Evolutionary conservation across 2,888 invertebrate species (phyloP), one percentile per base, ranked within the genome.

Genomic region (Tribolium freemani): DNA sequence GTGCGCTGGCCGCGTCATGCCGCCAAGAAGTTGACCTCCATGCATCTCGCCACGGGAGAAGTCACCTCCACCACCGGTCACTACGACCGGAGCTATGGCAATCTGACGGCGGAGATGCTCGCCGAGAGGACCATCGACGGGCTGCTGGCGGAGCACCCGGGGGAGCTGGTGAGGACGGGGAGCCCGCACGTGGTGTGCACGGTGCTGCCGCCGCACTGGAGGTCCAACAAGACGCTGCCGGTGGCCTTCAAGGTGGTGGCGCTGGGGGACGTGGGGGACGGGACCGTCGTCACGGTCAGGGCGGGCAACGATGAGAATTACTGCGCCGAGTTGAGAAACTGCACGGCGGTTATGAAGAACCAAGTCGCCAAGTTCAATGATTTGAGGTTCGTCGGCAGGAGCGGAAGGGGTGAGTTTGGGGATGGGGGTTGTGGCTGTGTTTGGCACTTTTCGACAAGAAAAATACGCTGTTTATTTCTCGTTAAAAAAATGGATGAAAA

Each of bases 241-340:
- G 93, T 96, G 76, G 96, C 97, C 63, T 99, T 99, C 88, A 96
- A 97, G 88, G 97, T 97, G 81, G 93, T 97, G 66, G 94, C 96
- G 0, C 88, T 98, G 61, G 96, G 97, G 8, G 97, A 97, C 81
- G 93, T 98, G 56, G 92, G 94, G 78, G 98, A 98, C 86, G 98
- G 98, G 44, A 98, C 98, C 11, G 90, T 96, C 86, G 97, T 98
- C 77, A 95, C 96, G 11, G 94, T 99, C 64, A 89, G 93, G 66
- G 98, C 98, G 20, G 98, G 98, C 20, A 99, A 99, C 87, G 98
- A 99, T 85, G 98, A 99, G 88, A 98, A 98, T 88, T 96, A 93
- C 85, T 96, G 95, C 83, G 97, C 96, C 1, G 98, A 99, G 86
- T 88, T 98, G 78, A 89, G 97, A 82, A 99, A 99, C 88, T 94